Evolutionary conservation across 2,113 vertebrate species (phyloP).

Genomic region (Paracanthobrama guichenoti): DNA sequence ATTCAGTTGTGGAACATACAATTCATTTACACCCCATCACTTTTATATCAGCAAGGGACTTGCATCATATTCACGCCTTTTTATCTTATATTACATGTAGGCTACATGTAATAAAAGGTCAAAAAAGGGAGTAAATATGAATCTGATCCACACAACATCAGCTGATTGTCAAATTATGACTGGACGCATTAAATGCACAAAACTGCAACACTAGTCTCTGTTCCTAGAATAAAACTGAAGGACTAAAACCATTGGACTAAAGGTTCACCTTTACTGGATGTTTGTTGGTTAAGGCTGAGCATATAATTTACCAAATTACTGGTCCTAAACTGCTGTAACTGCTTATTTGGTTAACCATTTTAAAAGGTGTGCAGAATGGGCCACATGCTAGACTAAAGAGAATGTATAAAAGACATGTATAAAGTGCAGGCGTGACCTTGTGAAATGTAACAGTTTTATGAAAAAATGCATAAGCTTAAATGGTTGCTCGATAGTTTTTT

Average conservation of each 20-base stretch:
- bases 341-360: slow-evolving; percentile 4
- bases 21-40: neutral
- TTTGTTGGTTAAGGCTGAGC: neutral
- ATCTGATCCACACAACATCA: neutral
- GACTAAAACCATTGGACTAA: slow-evolving; percentile 1
- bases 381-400: neutral
- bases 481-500: neutral
- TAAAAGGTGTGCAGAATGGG: neutral
- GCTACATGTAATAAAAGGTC: neutral
- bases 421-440: neutral
- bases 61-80: no score
- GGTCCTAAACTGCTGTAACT: slow-evolving; percentile 5
- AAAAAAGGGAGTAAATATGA: neutral
- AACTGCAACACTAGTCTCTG: neutral
- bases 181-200: neutral
- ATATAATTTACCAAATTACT: slow-evolving; percentile 18
- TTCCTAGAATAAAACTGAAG: neutral
- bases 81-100: no score
- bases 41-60: neutral
- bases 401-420: no score
- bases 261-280: neutral
- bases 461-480: neutral
- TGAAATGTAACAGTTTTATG: neutral
- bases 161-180: slow-evolving; percentile 3
- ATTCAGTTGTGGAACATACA: neutral